phyloP scores from a whole-genome alignment of 2,888 invertebrate species.

The Hyppa rectilinea region DNA sequence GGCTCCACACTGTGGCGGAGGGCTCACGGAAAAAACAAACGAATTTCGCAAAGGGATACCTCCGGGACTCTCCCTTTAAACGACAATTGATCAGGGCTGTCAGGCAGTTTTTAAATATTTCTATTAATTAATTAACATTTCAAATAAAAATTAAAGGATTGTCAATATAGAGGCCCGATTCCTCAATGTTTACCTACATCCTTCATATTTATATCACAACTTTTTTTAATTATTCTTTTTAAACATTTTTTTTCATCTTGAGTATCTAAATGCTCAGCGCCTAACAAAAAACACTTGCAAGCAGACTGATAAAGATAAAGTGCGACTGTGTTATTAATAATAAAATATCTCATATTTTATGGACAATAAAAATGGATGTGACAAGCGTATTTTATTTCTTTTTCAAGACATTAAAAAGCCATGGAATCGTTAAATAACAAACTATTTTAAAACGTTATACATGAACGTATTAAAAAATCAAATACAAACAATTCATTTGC shows the following conservation, averaged over 20 bases:
- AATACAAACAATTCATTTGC: no score
- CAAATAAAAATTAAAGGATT: no score
- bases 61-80: conserved; percentile 71
- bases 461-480: no score
- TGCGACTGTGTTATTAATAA: background rate
- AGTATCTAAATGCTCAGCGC: conserved; percentile 13
- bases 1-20: conserved; percentile 77
- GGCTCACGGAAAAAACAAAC: conserved; percentile 88
- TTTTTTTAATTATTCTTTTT: background rate
- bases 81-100: conserved; percentile 58
- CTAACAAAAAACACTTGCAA: conserved; percentile 22
- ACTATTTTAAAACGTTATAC: no score
- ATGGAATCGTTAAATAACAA: background rate
- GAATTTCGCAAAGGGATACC: conserved; percentile 83
- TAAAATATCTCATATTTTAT: background rate
- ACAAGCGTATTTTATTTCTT: background rate
- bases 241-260: background rate
- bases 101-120: no score
- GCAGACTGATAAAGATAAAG: background rate
- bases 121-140: no score
- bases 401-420: background rate
- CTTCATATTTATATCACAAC: background rate
- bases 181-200: background rate
- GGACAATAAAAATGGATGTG: background rate
- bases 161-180: background rate